Base-by-base conservation (phyloP, 2,113 vertebrate genomes). In the Syngnathus floridae region DNA sequence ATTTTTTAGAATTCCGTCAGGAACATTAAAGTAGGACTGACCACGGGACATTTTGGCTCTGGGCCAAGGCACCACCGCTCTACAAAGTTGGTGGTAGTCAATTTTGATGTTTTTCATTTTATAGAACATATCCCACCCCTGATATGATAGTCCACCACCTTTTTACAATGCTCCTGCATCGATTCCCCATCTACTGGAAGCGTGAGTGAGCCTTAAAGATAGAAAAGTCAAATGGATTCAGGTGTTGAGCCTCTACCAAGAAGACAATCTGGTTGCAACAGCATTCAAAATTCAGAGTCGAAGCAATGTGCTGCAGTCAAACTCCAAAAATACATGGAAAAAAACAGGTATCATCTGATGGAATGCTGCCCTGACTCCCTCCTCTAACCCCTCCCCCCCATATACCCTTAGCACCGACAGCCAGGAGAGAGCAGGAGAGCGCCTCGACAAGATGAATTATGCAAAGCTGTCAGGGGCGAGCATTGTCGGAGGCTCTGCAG, bases 361-460 rank as follows among this genome's bases (percentile, higher is more conserved):
- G 87, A 87, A 89, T 82, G 84, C 79, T 86, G 88, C 90, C 88
- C 91, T 35, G 54, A 35, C 54, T 56, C 90, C 91, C 84, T 90
- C 90, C 86, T 90, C 84, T 7, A 19, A 19, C 82, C 77, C 88
- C 83, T 74, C n/a, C 37, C 76, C 74, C 70, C 71, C 76, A 71
- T 41, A 61, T 26, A 61, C 59, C 40, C 59, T 26, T 21, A 22
- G 59, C 40, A 43, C 59, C 40, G 75, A 84, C 77, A 79, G 78
- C 54, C 54, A 73, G 78, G 62, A 84, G 81, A 76, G 40, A 61
- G 59, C 38, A 61, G 37, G 37, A 41, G 22, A 65, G 79, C 69
- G 77, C 82, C 83, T 83, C 75, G 45, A 85, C 73, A 76, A 82
- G 78, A 91, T 95, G 92, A 95, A 95, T 96, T 93, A 96, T 95